phyloP scores from a whole-genome alignment of 2,888 invertebrate species.

The Agrypnus murinus region DNA sequence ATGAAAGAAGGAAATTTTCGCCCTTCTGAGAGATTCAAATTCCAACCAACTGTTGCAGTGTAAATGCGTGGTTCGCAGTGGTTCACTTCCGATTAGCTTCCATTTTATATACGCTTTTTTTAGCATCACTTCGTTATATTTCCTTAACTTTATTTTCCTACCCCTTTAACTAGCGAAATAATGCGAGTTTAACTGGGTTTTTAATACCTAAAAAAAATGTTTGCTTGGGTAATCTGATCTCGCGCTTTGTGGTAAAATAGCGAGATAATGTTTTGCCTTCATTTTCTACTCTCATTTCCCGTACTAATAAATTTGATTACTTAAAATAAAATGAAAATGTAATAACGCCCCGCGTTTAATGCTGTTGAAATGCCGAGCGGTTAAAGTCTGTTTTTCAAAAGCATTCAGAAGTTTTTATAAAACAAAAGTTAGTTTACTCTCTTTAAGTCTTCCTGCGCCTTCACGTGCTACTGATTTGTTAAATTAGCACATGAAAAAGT shows the following conservation, averaged over 20 bases:
- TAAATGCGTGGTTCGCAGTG: no score
- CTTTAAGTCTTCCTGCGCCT: no score
- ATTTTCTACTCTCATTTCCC: constrained; percentile 12
- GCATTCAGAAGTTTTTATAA: no score
- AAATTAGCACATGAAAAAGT: no score
- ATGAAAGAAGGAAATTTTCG: no score
- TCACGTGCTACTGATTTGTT: no score
- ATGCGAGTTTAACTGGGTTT: no score
- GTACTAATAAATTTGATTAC: constrained; percentile 28
- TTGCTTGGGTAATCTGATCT: constrained; percentile 18
- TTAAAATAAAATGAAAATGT: constrained; percentile 28
- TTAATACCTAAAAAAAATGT: background rate
- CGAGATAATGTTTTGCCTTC: constrained; percentile 9
- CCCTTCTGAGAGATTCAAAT: no score
- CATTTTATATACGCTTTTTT: constrained; percentile 6
- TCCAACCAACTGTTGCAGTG: no score
- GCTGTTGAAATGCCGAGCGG: constrained; percentile 2
- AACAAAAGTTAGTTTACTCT: no score
- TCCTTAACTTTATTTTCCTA: background rate
- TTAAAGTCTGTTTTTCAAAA: background rate
- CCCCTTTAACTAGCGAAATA: no score
- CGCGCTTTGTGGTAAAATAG: constrained; percentile 4
- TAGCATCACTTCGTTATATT: background rate
- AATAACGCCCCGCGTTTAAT: constrained; percentile 25
- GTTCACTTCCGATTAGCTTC: background rate